phyloP scores from a whole-genome alignment of 2,797 vertebrate species.

The Anguilla anguilla region DNA sequence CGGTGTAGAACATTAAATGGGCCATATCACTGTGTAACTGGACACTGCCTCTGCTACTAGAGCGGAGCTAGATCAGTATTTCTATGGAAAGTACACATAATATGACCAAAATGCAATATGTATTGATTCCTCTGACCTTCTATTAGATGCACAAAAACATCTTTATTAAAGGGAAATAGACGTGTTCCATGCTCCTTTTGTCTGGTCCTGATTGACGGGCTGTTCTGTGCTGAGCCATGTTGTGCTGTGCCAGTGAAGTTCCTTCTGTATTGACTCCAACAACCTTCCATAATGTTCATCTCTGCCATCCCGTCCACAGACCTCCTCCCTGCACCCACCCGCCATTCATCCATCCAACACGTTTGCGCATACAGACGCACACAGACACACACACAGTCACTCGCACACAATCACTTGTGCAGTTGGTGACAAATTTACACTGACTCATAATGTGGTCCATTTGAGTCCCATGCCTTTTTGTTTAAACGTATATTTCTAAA shows the following conservation, averaged over 20 bases:
- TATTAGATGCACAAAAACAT: not conserved
- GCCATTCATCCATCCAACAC: not conserved
- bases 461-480: not conserved
- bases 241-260: conserved; percentile 10
- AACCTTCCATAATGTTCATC: conserved; percentile 7
- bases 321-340: conserved; percentile 11
- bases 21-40: not conserved
- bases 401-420: not conserved
- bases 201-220: not conserved
- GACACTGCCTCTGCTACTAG: not conserved
- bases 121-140: not conserved
- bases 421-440: not conserved
- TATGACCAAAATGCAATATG: not conserved
- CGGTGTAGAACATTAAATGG: not conserved
- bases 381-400: conserved; percentile 7
- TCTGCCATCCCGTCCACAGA: conserved; percentile 29
- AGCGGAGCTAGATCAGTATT: not conserved
- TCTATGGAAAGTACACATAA: not conserved
- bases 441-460: not conserved
- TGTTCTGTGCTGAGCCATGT: conserved; percentile 20
- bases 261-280: conserved; percentile 20
- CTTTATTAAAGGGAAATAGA: not conserved
- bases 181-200: conserved; percentile 10
- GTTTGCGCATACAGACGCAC: not conserved
- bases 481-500: not conserved